Evolutionary conservation across 1,140 invertebrate genomes (phyloP).

Genomic region (Helicorthomorpha holstii): DNA sequence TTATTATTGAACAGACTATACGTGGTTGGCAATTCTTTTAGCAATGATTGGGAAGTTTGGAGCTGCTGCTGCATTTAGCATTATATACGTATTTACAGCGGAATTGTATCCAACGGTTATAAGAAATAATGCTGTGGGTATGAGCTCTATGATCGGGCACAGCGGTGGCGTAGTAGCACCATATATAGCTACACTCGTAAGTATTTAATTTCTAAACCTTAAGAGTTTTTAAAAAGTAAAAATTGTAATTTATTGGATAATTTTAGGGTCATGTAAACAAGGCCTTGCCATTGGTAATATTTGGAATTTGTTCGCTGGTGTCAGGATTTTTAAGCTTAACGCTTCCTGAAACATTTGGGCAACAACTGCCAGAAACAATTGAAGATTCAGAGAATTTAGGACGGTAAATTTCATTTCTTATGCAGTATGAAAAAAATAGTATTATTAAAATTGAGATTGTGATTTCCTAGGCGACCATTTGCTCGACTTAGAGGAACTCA

Average conservation of each 20-base stretch:
- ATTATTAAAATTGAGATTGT: too few relatives aligned
- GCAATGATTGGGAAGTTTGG: conserved; percentile 19
- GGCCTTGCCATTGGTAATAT: conserved; percentile 17
- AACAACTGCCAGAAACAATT: conserved; percentile 21
- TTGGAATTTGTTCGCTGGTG: conserved; percentile 17
- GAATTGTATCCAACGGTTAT: conserved; percentile 30
- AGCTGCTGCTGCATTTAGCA: conserved; percentile 16
- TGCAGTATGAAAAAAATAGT: too few relatives aligned
- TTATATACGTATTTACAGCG: conserved; percentile 23
- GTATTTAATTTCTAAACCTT: neutral
- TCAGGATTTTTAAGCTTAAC: conserved; percentile 18
- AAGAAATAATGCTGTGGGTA: conserved; percentile 29
- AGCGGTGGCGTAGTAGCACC: conserved; percentile 32
- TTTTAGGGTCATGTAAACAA: neutral
- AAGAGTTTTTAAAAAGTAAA: neutral
- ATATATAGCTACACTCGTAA: conserved; percentile 19
- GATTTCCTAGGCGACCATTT: too few relatives aligned
- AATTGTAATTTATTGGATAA: neutral
- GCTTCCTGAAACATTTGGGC: conserved; percentile 21
- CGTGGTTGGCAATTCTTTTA: conserved; percentile 8
- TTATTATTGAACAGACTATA: conserved; percentile 1
- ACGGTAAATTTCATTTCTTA: conserved; percentile 5
- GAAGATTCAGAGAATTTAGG: conserved; percentile 18
- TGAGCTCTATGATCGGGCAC: conserved; percentile 31
- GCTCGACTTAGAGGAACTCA: too few relatives aligned